Evolutionary conservation across 1,140 invertebrate genomes (phyloP), one percentile per base, ranked within the genome.

Genomic region (Euschistus heros): DNA sequence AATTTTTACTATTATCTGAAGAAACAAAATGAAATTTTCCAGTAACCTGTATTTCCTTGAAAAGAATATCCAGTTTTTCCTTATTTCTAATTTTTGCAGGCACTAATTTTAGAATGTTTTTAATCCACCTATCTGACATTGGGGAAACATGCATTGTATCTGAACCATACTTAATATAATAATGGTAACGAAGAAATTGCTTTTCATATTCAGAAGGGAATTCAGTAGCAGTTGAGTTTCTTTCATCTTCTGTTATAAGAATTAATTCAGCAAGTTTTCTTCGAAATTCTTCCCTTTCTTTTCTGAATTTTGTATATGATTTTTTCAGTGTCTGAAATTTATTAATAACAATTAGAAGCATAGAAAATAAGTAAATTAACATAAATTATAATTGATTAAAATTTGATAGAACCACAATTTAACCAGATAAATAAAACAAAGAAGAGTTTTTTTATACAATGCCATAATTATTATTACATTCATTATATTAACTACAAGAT

Each of bases 121-220:
- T 73, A 15, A 85, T 70, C 74, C 80, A 79, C 14, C 73, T 64
- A 8, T 75, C 68, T 60, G 83, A 80, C 70, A 96, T 81, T 2
- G 90, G 85, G 20, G 89, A 86, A 0, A 95, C 87, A 73, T 92
- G 85, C 63, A 86, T 83, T 44, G 91, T 91, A 72, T 93, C 90
- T 37, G 94, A 86, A 0, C 91, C 92, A 75, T 92, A 86, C 71
- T 86, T 85, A 62, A 94, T 84, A 71, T 94, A 96, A 76, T 92
- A 92, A 73, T 93, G 91, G 77, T 95, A 95, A 68, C 88, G 80
- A 69, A 91, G 74, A 68, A 88, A 75, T 71, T 89, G 82, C 64
- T 82, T 81, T 70, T 91, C 86, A 33, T 81, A 76, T 10, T 80
- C 77, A 18, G 79, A 79, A 33, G 84, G 81, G 70, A 82, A 72